Conservation (phyloP, 1,140 invertebrate genomes). For the Ganaspis sp. region DNA sequence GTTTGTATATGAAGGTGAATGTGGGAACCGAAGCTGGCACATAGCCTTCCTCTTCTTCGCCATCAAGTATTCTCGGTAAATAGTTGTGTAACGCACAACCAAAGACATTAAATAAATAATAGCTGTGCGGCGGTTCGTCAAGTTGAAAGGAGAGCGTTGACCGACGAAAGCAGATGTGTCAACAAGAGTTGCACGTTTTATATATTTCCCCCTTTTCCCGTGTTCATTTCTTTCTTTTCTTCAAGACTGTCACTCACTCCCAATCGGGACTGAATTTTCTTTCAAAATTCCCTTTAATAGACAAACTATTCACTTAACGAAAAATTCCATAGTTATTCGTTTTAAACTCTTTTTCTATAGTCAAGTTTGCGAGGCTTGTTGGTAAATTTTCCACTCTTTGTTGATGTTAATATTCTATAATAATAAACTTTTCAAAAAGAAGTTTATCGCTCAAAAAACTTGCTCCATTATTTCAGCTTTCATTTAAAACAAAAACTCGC, state of each 20-base stretch:
- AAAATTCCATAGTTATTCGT: too few species aligned
- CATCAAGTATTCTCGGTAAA: conserved; percentile 64
- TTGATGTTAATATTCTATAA: too few species aligned
- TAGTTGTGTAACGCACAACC: conserved; percentile 70
- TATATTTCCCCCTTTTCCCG: conserved; percentile 47
- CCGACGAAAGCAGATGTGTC: conserved; percentile 62
- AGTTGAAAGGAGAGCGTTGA: conserved; percentile 63
- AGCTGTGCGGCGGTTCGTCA: conserved; percentile 58
- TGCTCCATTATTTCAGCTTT: too few species aligned
- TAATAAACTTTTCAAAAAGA: too few species aligned
- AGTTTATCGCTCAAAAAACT: too few species aligned
- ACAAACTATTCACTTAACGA: background rate
- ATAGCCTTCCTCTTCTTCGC: conserved; percentile 55
- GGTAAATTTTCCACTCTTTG: too few species aligned
- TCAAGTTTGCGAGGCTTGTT: too few species aligned
- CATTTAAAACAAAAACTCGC: too few species aligned
- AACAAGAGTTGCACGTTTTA: conserved; percentile 56
- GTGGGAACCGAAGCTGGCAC: conserved; percentile 60
- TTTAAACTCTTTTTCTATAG: too few species aligned
- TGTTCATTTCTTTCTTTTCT: conserved; percentile 39
- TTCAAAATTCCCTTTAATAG: background rate
- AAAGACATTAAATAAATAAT: conserved; percentile 72
- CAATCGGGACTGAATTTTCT: background rate
- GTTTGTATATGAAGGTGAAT: conserved; percentile 60
- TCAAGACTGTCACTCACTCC: background rate